Base-by-base conservation (phyloP, 2,113 vertebrate genomes). In the Ploceus nigricollis region DNA sequence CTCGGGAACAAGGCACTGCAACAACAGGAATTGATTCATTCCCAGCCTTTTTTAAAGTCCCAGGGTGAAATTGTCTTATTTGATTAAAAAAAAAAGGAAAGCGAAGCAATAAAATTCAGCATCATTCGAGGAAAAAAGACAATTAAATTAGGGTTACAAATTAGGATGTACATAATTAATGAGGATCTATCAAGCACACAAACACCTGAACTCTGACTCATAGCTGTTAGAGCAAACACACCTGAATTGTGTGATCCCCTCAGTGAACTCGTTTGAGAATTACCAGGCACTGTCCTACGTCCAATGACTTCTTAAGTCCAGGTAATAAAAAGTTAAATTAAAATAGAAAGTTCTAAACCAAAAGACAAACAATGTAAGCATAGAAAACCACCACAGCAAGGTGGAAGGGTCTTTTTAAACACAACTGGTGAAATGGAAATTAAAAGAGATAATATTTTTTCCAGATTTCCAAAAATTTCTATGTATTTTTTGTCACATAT, bases 1-100 rank as follows among this genome's bases (percentile, higher is more conserved):
- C 25, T 98, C 97, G 1, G 98, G 97, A 88, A 98, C 93, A 45
- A 98, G 96, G 94, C 99, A 99, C 99, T 99, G 89, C 11, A 98
- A 98, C 39, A 80, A 72, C 13, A 94, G 47, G 5, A 69, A 68
- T 24, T 40, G 11, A 66, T 6, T 80, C 1, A 92, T 33, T 66
- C n/a, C 35, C 48, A 53, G 39, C 2, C 3, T 25, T 31, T 68
- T 71, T 22, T 7, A 21, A 85, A 44, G 25, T 14, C 7, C 15
- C n/a, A 42, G 33, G 47, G 50, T 81, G 58, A 81, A 81, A 77
- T 4, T 28, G 30, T 15, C 33, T 85, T 35, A 50, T 35, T 89
- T 94, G 25, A 18, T 25, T 91, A 10, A 28, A 37, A 31, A 77
- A 51, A 56, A 6, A 4, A 54, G 45, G 33, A 47, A 54, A 60